Base-by-base conservation (phyloP, 2,797 vertebrate genomes). In the Crocidura indochinensis region DNA sequence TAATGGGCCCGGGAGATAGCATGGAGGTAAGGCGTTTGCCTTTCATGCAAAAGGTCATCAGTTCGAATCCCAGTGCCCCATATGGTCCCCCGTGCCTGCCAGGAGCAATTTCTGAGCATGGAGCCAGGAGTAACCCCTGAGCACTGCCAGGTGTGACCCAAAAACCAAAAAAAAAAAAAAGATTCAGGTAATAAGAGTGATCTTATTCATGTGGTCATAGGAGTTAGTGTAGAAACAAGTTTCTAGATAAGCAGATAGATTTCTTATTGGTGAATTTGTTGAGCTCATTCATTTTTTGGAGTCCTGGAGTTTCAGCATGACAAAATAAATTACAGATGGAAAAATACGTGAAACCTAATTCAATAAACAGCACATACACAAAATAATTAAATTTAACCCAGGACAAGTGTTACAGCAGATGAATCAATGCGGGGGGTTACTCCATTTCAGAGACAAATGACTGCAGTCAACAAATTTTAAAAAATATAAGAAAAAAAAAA, bases 331-430 rank as follows among this genome's bases (percentile, higher is more conserved):
- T 93, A 92, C 67, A 91, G 73, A 87, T 74, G 69, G 26, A 69
- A 84, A 94, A 87, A 82, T 81, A 68, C 11, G 44, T 73, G 22
- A 89, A 91, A 89, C 15, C 69, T 91, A 91, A 94, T 87, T 65
- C 26, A 92, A 90, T 80, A 95, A 81, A 62, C 47, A 84, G 11
- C 73, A 91, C 84, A 91, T n/a, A 65, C 22, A 84, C 62, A 46
- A 87, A 92, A 92, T 90, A 96, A 95, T 95, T 90, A 89, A 88
- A 95, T 95, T 93, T 94, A 91, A 91, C 60, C 27, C 47, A 90
- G 53, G 68, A 85, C 69, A 94, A 95, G 51, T 81, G 26, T 49
- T 74, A 81, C 46, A 75, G 9, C 27, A 91, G 65, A 91, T 91
- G 92, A 97, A 94, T 95, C 89, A 93, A 76, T 90, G 69, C 72